Base-by-base conservation (phyloP, 2,888 invertebrate genomes). In the Ormyrus pomaceus region DNA sequence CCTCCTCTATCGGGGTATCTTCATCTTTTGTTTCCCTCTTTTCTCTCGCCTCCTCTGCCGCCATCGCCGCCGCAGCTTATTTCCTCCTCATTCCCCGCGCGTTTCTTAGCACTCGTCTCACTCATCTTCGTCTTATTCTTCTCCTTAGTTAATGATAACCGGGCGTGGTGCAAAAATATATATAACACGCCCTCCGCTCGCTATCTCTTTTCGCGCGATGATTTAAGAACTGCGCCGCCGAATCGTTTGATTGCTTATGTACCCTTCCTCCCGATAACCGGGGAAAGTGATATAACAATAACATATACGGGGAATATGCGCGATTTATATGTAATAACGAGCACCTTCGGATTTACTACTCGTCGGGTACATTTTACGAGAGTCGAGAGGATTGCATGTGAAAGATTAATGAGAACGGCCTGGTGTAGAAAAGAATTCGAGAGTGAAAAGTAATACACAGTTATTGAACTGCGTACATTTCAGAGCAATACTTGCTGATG, bases 231-330 rank as follows among this genome's bases (percentile, higher is more conserved):
- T 77, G 51, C 77, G 55, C 13, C 34, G 53, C 61, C 71, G 68
- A 75, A 68, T 71, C 75, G 58, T 58, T 48, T 55, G 56, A 61
- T 68, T 74, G 19, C 45, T 10, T 19, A 34, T 45, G 9, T 19
- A 10, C 55, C 53, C 5, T 10, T 9, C 58, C n/a, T 9, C 34
- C 48, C 53, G 53, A 75, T 75, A 53, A 77, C 48, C n/a, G 6
- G 7, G 6, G 69, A 77, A 80, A 73, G 58, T 77, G 80, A 80
- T 77, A 77, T 53, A 80, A 80, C 77, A 80, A 77, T 72, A 77
- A 62, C 48, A 51, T 61, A 59, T 64, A 50, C 50, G 51, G 7
- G 6, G 34, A 11, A 56, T 46, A 11, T 11, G 13, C 56, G 45
- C 71, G 64, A 73, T 73, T 78, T 68, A 68, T 73, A 19, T 53